Conservation (phyloP, 2,113 vertebrate genomes). For the Phalacrocorax pelagicus region DNA sequence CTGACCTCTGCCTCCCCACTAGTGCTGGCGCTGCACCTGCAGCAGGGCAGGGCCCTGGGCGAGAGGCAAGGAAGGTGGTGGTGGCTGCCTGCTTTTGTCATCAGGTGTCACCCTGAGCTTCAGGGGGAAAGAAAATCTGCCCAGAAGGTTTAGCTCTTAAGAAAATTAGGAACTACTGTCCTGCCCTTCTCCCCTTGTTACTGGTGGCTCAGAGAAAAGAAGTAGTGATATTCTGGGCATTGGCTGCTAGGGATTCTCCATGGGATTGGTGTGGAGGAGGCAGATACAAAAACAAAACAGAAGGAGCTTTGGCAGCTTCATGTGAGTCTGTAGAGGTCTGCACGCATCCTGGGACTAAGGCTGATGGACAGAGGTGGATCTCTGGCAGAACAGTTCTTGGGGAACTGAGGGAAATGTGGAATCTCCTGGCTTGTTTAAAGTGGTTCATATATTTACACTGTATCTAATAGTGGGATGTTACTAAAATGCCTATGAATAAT, state of each 20-base stretch:
- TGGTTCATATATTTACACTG: neutral
- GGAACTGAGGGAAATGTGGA: neutral
- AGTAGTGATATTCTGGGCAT: neutral
- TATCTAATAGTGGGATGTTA: neutral
- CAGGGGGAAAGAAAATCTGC: neutral
- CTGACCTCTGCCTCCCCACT: neutral
- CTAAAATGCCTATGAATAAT: neutral
- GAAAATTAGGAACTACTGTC: neutral
- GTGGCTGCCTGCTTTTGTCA: neutral
- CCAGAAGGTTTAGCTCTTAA: neutral
- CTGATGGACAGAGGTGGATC: rapidly evolving
- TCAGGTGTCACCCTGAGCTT: neutral
- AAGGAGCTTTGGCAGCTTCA: neutral
- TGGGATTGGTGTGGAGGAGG: neutral
- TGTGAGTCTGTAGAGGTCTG: neutral
- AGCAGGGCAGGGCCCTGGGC: neutral
- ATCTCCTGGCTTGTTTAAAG: neutral
- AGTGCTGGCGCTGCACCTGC: neutral
- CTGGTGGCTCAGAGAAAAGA: neutral
- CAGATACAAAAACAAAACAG: neutral
- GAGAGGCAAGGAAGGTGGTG: neutral
- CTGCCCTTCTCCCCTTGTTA: neutral
- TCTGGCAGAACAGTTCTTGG: neutral
- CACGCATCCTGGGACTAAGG: neutral
- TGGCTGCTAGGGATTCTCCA: neutral